phyloP scores from a whole-genome alignment of 2,797 vertebrate species.

The Rhinophrynus dorsalis region DNA sequence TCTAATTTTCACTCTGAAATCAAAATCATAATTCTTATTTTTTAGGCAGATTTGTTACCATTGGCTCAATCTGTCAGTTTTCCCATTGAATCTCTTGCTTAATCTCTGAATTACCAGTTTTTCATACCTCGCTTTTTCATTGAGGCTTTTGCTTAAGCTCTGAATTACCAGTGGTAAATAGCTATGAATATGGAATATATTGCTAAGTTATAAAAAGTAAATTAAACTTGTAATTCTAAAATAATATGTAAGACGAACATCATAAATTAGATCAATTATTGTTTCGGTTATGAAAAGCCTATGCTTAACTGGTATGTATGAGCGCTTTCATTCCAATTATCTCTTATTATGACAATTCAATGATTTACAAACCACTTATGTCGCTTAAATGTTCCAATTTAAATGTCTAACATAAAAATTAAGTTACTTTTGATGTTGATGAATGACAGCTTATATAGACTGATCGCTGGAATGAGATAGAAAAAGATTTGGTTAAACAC shows the following conservation, averaged over 20 bases:
- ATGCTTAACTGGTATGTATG: background rate
- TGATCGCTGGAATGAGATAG: conserved; percentile 5
- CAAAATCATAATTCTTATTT: too few relatives aligned
- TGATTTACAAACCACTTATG: conserved; percentile 28
- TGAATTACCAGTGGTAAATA: too few relatives aligned
- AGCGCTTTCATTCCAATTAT: conserved; percentile 25
- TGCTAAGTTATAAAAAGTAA: too few relatives aligned
- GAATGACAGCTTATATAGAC: conserved; percentile 8
- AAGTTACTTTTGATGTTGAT: conserved; percentile 32
- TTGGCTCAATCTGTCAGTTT: too few relatives aligned
- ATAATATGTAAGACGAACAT: background rate
- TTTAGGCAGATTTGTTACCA: too few relatives aligned
- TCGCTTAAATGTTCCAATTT: conserved; percentile 21
- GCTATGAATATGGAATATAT: too few relatives aligned
- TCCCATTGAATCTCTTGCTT: too few relatives aligned
- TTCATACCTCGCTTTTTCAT: too few relatives aligned
- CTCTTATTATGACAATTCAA: conserved; percentile 20
- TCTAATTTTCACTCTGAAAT: too few relatives aligned
- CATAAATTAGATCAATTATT: conserved; percentile 24
- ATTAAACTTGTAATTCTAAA: background rate
- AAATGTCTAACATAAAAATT: conserved; percentile 24
- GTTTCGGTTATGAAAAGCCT: background rate
- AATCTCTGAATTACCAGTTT: too few relatives aligned
- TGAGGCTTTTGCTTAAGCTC: too few relatives aligned
- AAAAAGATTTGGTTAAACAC: conserved; percentile 10